phyloP scores from a whole-genome alignment of 2,797 vertebrate genomes.

The Tinamus major region DNA sequence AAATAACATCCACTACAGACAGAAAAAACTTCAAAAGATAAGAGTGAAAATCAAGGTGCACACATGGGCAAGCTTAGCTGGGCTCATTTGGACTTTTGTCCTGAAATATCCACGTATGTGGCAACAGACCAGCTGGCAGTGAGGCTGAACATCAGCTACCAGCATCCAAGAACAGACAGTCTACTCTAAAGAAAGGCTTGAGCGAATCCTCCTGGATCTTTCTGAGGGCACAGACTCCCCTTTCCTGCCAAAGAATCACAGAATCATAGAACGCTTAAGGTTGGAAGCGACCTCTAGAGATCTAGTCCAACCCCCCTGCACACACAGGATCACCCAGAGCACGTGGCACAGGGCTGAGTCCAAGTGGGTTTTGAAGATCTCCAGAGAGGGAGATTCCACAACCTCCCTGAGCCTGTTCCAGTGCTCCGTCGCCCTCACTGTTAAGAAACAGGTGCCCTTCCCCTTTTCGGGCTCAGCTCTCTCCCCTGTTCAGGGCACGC shows the following conservation, averaged over 20 bases:
- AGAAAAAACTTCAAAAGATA: fast-evolving
- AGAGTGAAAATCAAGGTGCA: neutral
- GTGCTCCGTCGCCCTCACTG: no score
- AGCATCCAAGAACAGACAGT: neutral
- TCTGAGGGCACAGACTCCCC: fast-evolving
- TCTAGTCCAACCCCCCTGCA: no score
- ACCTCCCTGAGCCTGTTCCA: no score
- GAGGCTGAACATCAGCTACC: neutral
- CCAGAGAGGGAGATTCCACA: no score
- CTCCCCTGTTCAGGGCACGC: neutral
- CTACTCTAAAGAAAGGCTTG: neutral
- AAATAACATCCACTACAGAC: neutral
- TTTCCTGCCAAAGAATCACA: neutral
- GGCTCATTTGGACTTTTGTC: neutral
- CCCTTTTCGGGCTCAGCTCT: neutral
- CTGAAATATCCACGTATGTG: neutral
- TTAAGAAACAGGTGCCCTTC: no score
- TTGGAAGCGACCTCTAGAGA: no score
- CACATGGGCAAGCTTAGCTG: fast-evolving
- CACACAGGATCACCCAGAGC: no score
- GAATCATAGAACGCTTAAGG: no score
- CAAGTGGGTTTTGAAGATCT: no score
- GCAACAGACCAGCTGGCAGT: neutral
- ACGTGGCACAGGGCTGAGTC: no score
- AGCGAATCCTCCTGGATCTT: neutral